Evolutionary conservation across 2,888 invertebrate genomes (phyloP).

Genomic region (Polydrusus pterygomalis): DNA sequence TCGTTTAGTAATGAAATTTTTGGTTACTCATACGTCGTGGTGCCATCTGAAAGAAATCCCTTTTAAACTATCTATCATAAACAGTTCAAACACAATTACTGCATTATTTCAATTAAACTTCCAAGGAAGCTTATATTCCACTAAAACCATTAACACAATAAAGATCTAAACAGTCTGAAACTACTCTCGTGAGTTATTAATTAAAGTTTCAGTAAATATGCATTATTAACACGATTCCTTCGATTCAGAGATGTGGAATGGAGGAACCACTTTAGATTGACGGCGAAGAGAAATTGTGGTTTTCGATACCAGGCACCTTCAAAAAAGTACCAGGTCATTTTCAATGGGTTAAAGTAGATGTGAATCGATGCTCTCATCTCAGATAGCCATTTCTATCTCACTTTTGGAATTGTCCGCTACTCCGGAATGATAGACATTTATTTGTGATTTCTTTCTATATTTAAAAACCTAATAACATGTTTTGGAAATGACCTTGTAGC

Average conservation of each 20-base stretch:
- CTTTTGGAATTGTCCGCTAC: too few relatives aligned
- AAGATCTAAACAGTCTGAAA: conserved; percentile 29
- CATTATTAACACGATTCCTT: conserved; percentile 17
- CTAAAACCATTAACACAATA: conserved; percentile 20
- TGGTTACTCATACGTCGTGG: too few relatives aligned
- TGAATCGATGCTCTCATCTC: too few relatives aligned
- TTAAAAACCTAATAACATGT: not conserved
- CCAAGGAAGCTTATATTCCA: conserved; percentile 9
- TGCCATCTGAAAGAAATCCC: too few relatives aligned
- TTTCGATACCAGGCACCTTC: conserved; percentile 8
- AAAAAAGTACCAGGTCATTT: not conserved
- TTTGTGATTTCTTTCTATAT: not conserved
- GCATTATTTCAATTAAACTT: conserved; percentile 7
- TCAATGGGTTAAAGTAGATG: too few relatives aligned
- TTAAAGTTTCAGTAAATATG: conserved; percentile 26
- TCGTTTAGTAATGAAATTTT: too few relatives aligned
- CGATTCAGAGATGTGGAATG: conserved; percentile 16
- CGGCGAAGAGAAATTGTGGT: conserved; percentile 13
- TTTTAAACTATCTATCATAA: too few relatives aligned
- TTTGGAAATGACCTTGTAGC: conserved; percentile 4
- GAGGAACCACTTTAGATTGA: conserved; percentile 24
- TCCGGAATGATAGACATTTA: too few relatives aligned
- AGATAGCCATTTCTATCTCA: too few relatives aligned
- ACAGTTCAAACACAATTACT: not conserved
- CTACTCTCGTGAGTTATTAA: conserved; percentile 24